A percentile compares a stretch with the other conserved stretches of the same genome.
Evolutionary conservation across 2,888 invertebrate species (phyloP).

Genomic region (Nyleta sp.): DNA sequence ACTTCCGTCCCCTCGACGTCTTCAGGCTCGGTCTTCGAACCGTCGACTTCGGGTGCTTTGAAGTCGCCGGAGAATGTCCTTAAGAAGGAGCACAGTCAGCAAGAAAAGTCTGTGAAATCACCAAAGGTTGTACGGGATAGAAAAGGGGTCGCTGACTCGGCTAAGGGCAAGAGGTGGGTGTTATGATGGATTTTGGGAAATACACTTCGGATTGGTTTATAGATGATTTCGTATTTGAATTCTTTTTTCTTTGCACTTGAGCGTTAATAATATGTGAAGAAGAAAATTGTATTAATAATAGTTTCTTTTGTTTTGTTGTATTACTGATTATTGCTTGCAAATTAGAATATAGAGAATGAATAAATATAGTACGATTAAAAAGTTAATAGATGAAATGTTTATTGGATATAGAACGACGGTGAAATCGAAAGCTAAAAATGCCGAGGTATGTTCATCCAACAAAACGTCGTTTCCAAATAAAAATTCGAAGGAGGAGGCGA

Average conservation of each 20-base stretch:
- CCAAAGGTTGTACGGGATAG: conserved; percentile 47
- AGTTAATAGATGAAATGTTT: too few relatives aligned
- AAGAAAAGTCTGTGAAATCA: conserved; percentile 61
- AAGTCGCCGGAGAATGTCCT: conserved; percentile 14
- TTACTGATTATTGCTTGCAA: too few relatives aligned
- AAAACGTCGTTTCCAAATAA: conserved; percentile 74
- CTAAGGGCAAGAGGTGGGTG: conserved; percentile 50
- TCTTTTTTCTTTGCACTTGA: too few relatives aligned
- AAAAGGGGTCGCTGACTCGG: conserved; percentile 30
- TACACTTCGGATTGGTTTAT: not conserved
- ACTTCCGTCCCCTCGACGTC: conserved; percentile 48
- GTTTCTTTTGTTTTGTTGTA: too few relatives aligned
- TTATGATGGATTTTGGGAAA: not conserved
- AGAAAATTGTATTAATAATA: too few relatives aligned
- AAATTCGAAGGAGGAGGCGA: conserved; percentile 78
- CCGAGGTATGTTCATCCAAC: conserved; percentile 71
- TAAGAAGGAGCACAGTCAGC: conserved; percentile 17
- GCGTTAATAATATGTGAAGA: too few relatives aligned
- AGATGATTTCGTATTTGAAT: too few relatives aligned
- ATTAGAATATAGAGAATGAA: too few relatives aligned
- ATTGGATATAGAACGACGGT: conserved; percentile 20
- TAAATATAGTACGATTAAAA: too few relatives aligned
- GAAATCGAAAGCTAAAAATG: conserved; percentile 72
- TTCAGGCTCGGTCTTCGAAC: not conserved
- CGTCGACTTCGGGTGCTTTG: conserved; percentile 19